Evolutionary conservation across 2,113 vertebrate species (phyloP).

Genomic region (Phrynocephalus versicolor): DNA sequence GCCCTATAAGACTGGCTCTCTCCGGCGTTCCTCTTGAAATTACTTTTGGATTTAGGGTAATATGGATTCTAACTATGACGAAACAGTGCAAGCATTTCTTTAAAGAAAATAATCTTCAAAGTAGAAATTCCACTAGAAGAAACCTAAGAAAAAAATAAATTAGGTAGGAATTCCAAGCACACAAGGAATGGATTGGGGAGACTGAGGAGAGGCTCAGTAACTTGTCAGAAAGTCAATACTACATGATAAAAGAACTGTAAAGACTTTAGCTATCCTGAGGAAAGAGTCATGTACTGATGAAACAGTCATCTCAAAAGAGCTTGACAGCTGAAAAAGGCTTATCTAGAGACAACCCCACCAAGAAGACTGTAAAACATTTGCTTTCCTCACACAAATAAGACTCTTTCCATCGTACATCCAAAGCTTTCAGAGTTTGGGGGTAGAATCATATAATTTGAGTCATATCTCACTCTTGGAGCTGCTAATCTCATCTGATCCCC

Average conservation of each 20-base stretch:
- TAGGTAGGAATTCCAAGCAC: background rate
- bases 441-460: background rate
- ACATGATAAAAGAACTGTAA: constrained; percentile 7
- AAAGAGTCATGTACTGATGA: background rate
- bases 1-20: background rate
- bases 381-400: background rate
- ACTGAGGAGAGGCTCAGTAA: background rate
- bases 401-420: background rate
- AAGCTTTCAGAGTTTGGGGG: background rate
- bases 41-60: background rate
- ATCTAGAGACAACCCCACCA: background rate
- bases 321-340: background rate
- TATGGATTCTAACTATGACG: background rate
- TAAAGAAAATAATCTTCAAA: background rate
- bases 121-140: background rate
- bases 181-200: background rate
- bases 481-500: background rate
- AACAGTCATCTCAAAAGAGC: background rate
- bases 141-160: background rate
- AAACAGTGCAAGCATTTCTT: background rate
- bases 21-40: background rate
- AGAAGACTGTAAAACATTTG: background rate
- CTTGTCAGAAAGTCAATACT: constrained; percentile 1
- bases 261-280: background rate
- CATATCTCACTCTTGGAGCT: background rate